Evolutionary conservation across 2,113 vertebrate species (phyloP).

Genomic region (Lasiurus borealis): DNA sequence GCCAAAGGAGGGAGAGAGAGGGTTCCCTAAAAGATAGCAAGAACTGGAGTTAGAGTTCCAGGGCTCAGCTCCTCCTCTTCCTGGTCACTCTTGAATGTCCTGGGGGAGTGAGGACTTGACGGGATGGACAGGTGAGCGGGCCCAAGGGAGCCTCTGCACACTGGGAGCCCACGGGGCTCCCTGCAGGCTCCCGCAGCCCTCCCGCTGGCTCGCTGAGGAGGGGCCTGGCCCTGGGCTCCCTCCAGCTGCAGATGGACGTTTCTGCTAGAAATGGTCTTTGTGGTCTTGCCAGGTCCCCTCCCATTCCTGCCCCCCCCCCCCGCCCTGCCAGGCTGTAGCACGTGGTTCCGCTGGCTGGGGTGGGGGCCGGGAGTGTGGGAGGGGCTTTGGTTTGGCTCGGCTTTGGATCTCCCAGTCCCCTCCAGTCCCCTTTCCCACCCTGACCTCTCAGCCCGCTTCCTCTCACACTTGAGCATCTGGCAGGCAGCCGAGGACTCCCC

Average conservation of each 20-base stretch:
- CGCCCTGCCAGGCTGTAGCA: neutral
- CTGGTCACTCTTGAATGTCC: neutral
- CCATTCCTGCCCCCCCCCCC: neutral
- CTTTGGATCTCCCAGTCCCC: neutral
- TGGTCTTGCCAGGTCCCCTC: constrained; percentile 62
- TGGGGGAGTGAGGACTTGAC: neutral
- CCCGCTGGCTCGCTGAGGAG: neutral
- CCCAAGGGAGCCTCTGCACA: neutral
- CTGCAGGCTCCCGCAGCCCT: neutral
- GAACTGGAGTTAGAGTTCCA: neutral
- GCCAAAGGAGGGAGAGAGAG: neutral
- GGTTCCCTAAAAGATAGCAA: neutral
- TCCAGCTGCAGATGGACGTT: constrained; percentile 14
- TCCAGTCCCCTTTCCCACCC: constrained; percentile 48
- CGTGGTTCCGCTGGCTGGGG: constrained; percentile 34
- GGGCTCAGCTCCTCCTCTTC: neutral
- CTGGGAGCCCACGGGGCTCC: neutral
- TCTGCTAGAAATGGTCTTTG: constrained; percentile 59
- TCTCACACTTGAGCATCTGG: constrained; percentile 60
- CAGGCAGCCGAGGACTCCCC: constrained; percentile 56
- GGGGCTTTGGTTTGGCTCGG: neutral
- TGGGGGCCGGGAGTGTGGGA: neutral
- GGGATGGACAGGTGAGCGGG: neutral
- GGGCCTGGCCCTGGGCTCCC: neutral
- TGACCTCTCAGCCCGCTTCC: constrained; percentile 63